A percentile compares a stretch with the other conserved stretches of the same genome.
phyloP scores from a whole-genome alignment of 2,888 invertebrate species.

The Meteorus cinctellus region DNA sequence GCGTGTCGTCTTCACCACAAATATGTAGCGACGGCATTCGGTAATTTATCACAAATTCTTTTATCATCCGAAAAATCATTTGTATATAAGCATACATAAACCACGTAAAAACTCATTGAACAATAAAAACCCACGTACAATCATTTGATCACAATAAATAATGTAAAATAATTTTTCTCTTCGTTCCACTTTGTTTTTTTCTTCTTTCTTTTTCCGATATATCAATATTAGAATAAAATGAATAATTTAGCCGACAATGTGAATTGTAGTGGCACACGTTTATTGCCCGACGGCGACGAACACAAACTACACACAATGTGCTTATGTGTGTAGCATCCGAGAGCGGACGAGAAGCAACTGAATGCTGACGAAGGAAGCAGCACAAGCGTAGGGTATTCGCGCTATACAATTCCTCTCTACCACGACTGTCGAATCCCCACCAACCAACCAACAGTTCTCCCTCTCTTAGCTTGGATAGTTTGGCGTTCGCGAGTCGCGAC shows the following conservation, averaged over 20 bases:
- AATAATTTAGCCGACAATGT: background rate
- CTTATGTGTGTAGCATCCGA: slow-evolving; percentile 56
- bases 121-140: background rate
- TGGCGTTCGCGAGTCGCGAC: slow-evolving; percentile 45
- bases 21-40: slow-evolving; percentile 28
- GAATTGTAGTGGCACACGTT: background rate
- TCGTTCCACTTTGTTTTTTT: no score
- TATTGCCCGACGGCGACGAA: background rate
- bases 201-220: no score
- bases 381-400: slow-evolving; percentile 55
- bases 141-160: background rate
- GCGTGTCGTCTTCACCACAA: slow-evolving; percentile 29
- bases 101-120: background rate
- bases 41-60: background rate
- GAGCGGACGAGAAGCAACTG: slow-evolving; percentile 68
- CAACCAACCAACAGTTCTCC: slow-evolving; percentile 16
- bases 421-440: slow-evolving; percentile 16
- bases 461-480: slow-evolving; percentile 33
- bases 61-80: background rate
- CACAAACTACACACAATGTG: background rate
- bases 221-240: background rate
- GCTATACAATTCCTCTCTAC: slow-evolving; percentile 38
- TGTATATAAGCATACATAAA: background rate
- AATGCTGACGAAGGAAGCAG: slow-evolving; percentile 64
- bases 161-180: no score